These are phyloP conservation scores for Pseudomyrmex gracilis DNA, from an alignment of 1,140 invertebrate species.

Conservation along the genomic window DNA sequence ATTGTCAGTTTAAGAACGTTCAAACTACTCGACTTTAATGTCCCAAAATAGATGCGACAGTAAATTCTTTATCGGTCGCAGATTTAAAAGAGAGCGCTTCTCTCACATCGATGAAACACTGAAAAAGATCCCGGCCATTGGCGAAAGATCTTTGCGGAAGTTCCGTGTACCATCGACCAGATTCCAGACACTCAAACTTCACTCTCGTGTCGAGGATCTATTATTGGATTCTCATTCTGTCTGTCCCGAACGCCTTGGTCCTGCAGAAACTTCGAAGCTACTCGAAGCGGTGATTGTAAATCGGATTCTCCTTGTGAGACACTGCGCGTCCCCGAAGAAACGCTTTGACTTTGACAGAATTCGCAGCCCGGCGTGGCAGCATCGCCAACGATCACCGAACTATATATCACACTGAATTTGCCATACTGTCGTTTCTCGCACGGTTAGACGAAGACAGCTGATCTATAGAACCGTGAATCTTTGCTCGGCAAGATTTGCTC, in stretches of 20 bases:
- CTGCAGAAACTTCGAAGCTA: constrained; percentile 53
- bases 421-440: not conserved
- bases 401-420: not conserved
- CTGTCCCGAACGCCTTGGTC: constrained; percentile 35
- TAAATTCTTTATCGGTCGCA: constrained; percentile 48
- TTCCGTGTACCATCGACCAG: constrained; percentile 42
- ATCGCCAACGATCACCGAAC: constrained; percentile 14
- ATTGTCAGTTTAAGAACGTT: not conserved
- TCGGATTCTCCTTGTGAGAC: constrained; percentile 50
- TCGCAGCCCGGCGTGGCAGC: constrained; percentile 10
- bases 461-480: not conserved
- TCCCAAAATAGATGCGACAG: not conserved
- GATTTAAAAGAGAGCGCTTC: constrained; percentile 39
- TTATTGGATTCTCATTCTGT: constrained; percentile 61
- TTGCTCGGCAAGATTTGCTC: not conserved
- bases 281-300: constrained; percentile 56
- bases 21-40: constrained; percentile 34
- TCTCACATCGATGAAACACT: constrained; percentile 46
- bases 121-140: constrained; percentile 49
- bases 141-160: constrained; percentile 19
- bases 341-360: constrained; percentile 48
- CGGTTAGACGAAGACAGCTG: not conserved
- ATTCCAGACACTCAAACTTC: constrained; percentile 56
- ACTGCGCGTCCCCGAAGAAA: constrained; percentile 38
- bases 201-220: constrained; percentile 54